Evolutionary conservation across 2,888 invertebrate species (phyloP).

Genomic region (Ptilodon capucinus): DNA sequence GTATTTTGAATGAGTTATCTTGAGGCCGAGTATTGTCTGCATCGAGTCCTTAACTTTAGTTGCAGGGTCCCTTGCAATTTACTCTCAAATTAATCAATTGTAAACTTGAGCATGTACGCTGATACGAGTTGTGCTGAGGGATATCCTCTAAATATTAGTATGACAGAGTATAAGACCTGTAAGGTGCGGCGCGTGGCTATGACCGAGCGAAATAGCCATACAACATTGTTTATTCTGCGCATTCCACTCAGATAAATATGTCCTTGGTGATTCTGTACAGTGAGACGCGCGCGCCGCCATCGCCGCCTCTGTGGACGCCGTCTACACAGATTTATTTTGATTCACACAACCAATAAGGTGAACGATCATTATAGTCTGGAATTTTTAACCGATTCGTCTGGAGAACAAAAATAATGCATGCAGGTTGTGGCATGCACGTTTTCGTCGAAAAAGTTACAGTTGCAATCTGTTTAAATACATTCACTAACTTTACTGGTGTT

Average conservation of each 20-base stretch:
- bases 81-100: too few relatives aligned
- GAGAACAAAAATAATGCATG: not conserved
- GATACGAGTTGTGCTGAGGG: too few relatives aligned
- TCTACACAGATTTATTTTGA: conserved; percentile 48
- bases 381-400: conserved; percentile 10
- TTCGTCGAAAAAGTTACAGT: too few relatives aligned
- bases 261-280: conserved; percentile 74
- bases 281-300: conserved; percentile 44
- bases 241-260: conserved; percentile 78
- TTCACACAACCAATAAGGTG: conserved; percentile 45
- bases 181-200: conserved; percentile 58
- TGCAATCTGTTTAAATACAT: too few relatives aligned
- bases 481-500: too few relatives aligned
- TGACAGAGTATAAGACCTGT: conserved; percentile 12
- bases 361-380: conserved; percentile 28
- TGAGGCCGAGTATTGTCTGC: too few relatives aligned
- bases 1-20: conserved; percentile 33
- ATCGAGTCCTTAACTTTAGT: too few relatives aligned
- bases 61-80: too few relatives aligned
- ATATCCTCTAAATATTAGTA: not conserved
- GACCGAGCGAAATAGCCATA: conserved; percentile 58
- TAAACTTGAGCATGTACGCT: too few relatives aligned
- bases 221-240: conserved; percentile 75
- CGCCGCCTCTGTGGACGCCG: not conserved
- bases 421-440: too few relatives aligned